Evolutionary conservation across 2,797 vertebrate species (phyloP).

Genomic region (Rhodeus uyekii): DNA sequence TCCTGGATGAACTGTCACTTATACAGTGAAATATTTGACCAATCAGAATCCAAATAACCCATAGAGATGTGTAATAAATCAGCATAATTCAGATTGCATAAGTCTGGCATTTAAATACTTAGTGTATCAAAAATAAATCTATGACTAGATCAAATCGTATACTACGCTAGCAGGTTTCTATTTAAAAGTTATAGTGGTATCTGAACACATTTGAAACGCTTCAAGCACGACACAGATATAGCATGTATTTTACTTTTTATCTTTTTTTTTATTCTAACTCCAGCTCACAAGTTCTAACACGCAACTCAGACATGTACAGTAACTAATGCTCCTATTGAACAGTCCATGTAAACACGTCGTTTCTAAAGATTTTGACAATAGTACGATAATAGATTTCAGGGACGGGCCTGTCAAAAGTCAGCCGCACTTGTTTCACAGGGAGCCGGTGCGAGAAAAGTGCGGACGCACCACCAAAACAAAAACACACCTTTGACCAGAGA

Average conservation of each 20-base stretch:
- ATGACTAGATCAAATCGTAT: background rate
- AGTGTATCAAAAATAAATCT: background rate
- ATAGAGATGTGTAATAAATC: background rate
- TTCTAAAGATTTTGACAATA: background rate
- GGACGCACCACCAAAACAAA: constrained; percentile 67
- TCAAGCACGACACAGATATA: background rate
- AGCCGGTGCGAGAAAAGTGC: constrained; percentile 57
- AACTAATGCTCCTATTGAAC: background rate
- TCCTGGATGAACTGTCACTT: too few species aligned
- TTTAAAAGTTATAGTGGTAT: background rate
- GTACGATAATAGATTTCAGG: background rate
- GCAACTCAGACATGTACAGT: background rate
- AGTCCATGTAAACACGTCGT: background rate
- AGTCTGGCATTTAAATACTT: background rate
- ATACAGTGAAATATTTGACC: background rate
- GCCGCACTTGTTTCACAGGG: constrained; percentile 54
- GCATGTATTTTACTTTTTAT: background rate
- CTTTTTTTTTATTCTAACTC: background rate
- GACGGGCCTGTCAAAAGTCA: constrained; percentile 34
- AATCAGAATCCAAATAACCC: background rate
- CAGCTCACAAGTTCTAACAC: background rate
- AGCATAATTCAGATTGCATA: background rate
- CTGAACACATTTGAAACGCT: background rate
- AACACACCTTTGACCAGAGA: constrained; percentile 69
- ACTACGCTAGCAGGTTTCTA: background rate